Evolutionary conservation across 2,888 invertebrate genomes (phyloP).

Genomic region (Sipunculus nudus): DNA sequence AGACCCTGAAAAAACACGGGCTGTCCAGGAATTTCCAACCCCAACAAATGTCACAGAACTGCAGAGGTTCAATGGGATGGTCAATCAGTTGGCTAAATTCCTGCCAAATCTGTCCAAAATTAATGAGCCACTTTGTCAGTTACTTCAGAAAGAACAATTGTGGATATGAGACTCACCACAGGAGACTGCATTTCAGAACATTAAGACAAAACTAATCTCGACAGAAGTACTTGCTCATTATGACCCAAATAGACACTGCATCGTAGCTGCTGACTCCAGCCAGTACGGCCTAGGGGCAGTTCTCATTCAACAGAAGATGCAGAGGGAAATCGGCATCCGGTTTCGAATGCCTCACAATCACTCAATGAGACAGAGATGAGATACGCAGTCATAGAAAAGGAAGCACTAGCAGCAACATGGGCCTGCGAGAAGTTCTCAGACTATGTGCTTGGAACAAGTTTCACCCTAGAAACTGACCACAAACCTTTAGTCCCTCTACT

Average conservation of each 20-base stretch:
- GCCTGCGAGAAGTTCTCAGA: slow-evolving; percentile 53
- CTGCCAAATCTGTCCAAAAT: slow-evolving; percentile 13
- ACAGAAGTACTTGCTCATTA: slow-evolving; percentile 53
- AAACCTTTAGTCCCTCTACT: slow-evolving; percentile 2
- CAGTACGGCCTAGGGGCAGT: slow-evolving; percentile 56
- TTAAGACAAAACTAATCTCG: slow-evolving; percentile 48
- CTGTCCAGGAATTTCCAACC: slow-evolving; percentile 12
- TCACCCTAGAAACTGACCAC: slow-evolving; percentile 50
- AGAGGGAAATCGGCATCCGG: slow-evolving; percentile 44
- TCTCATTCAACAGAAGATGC: slow-evolving; percentile 14
- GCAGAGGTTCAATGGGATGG: slow-evolving; percentile 29
- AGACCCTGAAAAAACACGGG: slow-evolving; percentile 23
- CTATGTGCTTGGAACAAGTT: slow-evolving; percentile 49
- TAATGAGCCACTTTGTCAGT: slow-evolving; percentile 24
- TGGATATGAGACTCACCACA: slow-evolving; percentile 31
- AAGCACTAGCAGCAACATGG: slow-evolving; percentile 53
- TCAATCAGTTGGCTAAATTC: slow-evolving; percentile 33
- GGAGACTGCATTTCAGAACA: slow-evolving; percentile 42
- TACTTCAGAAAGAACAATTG: slow-evolving; percentile 16
- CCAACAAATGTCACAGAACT: slow-evolving; percentile 23
- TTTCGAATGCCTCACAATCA: slow-evolving; percentile 59
- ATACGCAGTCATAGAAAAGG: slow-evolving; percentile 64
- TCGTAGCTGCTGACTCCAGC: slow-evolving; percentile 55
- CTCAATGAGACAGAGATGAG: slow-evolving; percentile 50
- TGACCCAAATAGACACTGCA: slow-evolving; percentile 41